Evolutionary conservation across 2,113 vertebrate genomes (phyloP).

Genomic region (Hippocampus barbouri): DNA sequence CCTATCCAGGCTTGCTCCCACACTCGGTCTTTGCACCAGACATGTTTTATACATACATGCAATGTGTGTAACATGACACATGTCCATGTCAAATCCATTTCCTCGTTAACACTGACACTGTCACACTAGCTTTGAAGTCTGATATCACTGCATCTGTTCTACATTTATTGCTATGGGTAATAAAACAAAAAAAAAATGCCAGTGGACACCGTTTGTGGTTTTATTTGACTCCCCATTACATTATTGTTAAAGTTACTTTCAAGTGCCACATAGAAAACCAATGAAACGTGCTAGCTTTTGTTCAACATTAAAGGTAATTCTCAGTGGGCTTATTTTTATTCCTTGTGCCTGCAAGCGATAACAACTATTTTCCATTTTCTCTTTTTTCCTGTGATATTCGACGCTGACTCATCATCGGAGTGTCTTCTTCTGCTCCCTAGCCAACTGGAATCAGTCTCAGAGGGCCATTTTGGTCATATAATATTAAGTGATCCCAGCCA

Average conservation of each 20-base stretch:
- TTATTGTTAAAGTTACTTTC: neutral
- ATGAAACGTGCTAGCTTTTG: neutral
- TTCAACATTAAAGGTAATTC: neutral
- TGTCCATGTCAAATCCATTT: conserved; percentile 26
- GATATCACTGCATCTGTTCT: conserved; percentile 34
- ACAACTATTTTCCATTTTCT: neutral
- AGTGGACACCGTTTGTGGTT: conserved; percentile 1
- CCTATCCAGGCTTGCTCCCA: neutral
- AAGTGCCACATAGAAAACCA: conserved; percentile 5
- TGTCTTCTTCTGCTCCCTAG: neutral
- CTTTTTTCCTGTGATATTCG: neutral
- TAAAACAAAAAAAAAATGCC: conserved; percentile 20
- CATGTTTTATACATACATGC: conserved; percentile 5
- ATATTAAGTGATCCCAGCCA: neutral
- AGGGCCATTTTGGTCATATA: neutral
- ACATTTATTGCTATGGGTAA: conserved; percentile 36
- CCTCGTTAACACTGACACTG: conserved; percentile 37
- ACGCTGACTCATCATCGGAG: neutral
- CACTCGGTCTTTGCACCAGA: neutral
- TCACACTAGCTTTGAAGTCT: conserved; percentile 14
- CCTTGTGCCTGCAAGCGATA: conserved; percentile 1
- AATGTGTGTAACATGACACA: conserved; percentile 7
- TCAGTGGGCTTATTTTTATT: conserved; percentile 1
- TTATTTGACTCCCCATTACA: neutral
- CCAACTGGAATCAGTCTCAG: conserved; percentile 14